Evolutionary conservation across 2,797 vertebrate species (phyloP), one percentile per base, ranked within the genome.

Genomic region (Arctocebus calabarensis): DNA sequence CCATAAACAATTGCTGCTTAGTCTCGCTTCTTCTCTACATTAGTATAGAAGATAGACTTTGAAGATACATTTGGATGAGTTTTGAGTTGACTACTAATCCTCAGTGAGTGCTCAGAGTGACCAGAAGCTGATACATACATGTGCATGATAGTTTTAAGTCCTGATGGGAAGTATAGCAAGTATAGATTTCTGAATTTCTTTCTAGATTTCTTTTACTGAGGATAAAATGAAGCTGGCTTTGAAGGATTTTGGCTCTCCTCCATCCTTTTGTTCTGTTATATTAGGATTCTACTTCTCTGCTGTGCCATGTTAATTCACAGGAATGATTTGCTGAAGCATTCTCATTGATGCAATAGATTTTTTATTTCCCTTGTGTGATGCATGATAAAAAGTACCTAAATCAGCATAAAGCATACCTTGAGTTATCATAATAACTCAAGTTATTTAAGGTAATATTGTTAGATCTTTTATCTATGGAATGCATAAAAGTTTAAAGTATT

Each of bases 301-400:
- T 84, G 32, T 88, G 77, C 92, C 62, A 27, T 71, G 55, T 89
- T 89, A 93, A 95, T 91, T 90, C 59, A 96, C 40, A 25, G 4
- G 25, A 94, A 27, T 84, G 48, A 97, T 90, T 92, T 83, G 37
- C 37, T 81, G 19, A 93, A 91, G 77, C 22, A 75, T 83, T 96
- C 78, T 90, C n/a, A 59, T 23, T 29, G 9, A 88, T 62, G 84
- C 27, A 77, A 90, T 79, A 89, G 37, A 34, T 66, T 91, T 95
- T 77, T 90, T 22, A 84, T 90, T 85, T 95, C 34, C 37, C 43
- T 52, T 77, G 43, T 93, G 27, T 70, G 68, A 75, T 90, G 94
- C 14, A 52, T 16, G 14, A 14, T 52, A 52, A 88, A 86, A 97
- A 87, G 40, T 74, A 57, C 20, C 71, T 32, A 87, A 94, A 92